Base-by-base conservation (phyloP, 2,888 invertebrate species). In the Tipula unca region DNA sequence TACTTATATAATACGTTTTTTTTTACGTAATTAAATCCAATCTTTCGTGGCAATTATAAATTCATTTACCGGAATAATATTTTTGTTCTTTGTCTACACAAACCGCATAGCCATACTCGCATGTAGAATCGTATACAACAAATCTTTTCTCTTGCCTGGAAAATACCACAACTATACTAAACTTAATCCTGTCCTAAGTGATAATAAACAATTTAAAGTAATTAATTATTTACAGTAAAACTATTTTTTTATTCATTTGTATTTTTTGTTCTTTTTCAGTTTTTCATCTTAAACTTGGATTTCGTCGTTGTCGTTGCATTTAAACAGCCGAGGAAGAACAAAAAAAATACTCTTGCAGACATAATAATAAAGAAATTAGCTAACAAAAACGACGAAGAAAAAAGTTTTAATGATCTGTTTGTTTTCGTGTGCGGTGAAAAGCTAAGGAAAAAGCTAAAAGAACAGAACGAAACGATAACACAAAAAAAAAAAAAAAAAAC, bases 201-300 rank as follows among this genome's bases (percentile, higher is more conserved):
- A 69, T 69, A 69, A 69, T 69, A 69, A 69, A 69, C 69, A 69
- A 69, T 69, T 69, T 69, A 69, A 69, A 69, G 69, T 25, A 69
- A 69, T 69, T 69, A 69, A 69, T 69, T 69, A 69, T 69, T 69
- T 25, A 69, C 69, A 69, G 69, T 13, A 25, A 69, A 69, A 69
- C 69, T 69, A 8, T 25, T 20, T 69, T 48, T 48, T 14, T 42
- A 42, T 42, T 42, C 42, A 42, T n/a, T n/a, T n/a, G n/a, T n/a
- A 1, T 32, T 32, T 69, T 69, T 69, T 69, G 1, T 25, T 69
- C 10, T 25, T 69, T 69, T 69, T 69, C 69, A 69, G 69, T 25
- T 69, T 69, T 69, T 69, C 69, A 69, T 69, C 69, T 69, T 69
- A 69, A 20, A 20, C 69, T 69, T 69, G 25, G 69, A 69, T 20